Evolutionary conservation across 1,140 invertebrate genomes (phyloP), one percentile per base, ranked within the genome.

Genomic region (Agrypnia vestita): DNA sequence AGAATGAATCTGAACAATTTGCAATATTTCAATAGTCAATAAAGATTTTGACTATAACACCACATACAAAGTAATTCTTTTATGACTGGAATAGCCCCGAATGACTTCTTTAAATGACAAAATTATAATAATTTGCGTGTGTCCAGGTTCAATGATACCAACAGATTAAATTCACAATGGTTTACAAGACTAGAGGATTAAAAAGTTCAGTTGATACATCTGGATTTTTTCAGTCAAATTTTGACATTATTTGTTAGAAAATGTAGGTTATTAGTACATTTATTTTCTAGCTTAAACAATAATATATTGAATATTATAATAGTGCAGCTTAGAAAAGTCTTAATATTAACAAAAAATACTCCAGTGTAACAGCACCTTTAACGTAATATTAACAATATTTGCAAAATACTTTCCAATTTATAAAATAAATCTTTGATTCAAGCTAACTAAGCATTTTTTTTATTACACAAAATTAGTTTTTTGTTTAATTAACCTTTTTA

Each of bases 331-430:
- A 69, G 47, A 73, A n/a, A 73, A 73, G 35, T 73, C 13, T 55
- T 21, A 73, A 71, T 21, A 55, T 53, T 49, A 73, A 73, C 69
- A 73, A n/a, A 35, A 73, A 73, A 73, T 73, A 55, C 53, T 73
- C 69, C 69, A 73, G 69, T 53, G 69, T 73, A 73, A 73, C 47
- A 73, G 69, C 69, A 73, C 69, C 12, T 64, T 64, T 64, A 64
- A 69, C 21, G n/a, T 69, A 35, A 35, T 35, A 46, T 47, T 11
- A 69, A 64, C 43, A 46, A 51, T 17, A 47, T 69, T 49, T 19
- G 44, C 61, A 1, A 13, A 64, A 64, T 64, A 64, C 61, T 43
- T 43, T 64, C 25, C 15, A 12, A 3, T 35, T 35, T 64, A 69
- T 47, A 11, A 64, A 64, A 64, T 64, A 47, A 47, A 69, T 44